Evolutionary conservation across 2,888 invertebrate species (phyloP).

Genomic region (Encarsia formosa): DNA sequence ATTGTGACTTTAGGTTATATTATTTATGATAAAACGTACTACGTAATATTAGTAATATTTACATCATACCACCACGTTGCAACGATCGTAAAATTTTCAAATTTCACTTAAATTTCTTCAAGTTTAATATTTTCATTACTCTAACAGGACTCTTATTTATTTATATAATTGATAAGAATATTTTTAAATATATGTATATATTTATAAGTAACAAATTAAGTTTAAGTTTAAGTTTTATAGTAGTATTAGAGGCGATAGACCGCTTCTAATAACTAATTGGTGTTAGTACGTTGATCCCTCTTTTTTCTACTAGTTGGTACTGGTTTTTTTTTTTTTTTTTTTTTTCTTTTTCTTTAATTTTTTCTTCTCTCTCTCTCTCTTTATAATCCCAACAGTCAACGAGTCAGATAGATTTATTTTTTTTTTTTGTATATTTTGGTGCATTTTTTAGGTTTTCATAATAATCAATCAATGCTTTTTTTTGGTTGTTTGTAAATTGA

Average conservation of each 20-base stretch:
- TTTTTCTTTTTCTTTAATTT: too few species aligned
- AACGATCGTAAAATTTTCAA: too few species aligned
- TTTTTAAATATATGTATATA: constrained; percentile 20
- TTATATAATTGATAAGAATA: constrained; percentile 16
- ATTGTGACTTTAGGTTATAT: too few species aligned
- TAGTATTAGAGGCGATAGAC: constrained; percentile 43
- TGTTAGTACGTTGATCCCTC: constrained; percentile 52
- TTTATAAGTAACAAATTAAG: constrained; percentile 38
- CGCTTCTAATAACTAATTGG: constrained; percentile 50
- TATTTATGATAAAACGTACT: too few species aligned
- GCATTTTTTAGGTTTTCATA: background rate
- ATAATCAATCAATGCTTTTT: constrained; percentile 5
- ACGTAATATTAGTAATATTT: too few species aligned
- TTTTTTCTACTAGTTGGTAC: constrained; percentile 49
- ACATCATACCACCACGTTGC: too few species aligned
- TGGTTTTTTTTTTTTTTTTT: constrained; percentile 4
- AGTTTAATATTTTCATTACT: constrained; percentile 6
- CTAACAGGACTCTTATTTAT: constrained; percentile 21
- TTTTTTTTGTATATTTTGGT: background rate
- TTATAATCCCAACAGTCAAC: background rate
- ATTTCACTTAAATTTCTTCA: too few species aligned
- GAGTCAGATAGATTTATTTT: constrained; percentile 4
- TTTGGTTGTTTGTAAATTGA: constrained; percentile 18
- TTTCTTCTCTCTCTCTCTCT: background rate
- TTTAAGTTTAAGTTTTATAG: too few species aligned